A percentile compares a stretch with the other conserved stretches of the same genome.
Evolutionary conservation across 64 coral and sea anemone genomes (phyloP).

Genomic region (Pocillopora verrucosa): DNA sequence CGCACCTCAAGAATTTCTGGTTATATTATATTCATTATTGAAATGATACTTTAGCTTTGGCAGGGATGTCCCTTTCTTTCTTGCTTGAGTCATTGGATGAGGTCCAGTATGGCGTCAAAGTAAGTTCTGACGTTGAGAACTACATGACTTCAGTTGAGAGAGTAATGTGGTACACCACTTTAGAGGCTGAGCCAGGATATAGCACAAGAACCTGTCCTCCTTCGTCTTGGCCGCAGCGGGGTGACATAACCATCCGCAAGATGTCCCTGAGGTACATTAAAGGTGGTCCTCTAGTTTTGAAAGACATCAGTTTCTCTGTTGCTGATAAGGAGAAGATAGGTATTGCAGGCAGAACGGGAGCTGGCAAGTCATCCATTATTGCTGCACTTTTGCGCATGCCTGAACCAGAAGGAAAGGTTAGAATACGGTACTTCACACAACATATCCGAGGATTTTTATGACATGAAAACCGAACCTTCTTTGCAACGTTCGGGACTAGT

Average conservation of each 20-base stretch:
- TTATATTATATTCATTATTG: no score
- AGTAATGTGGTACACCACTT: constrained; percentile 21
- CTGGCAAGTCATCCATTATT: constrained; percentile 55
- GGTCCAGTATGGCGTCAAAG: neutral
- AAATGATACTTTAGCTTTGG: neutral
- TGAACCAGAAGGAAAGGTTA: constrained; percentile 34
- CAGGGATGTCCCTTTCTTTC: neutral
- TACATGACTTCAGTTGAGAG: constrained; percentile 58
- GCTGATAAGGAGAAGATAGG: constrained; percentile 40
- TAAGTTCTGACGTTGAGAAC: neutral
- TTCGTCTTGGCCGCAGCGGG: constrained; percentile 19
- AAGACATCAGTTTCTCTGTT: constrained; percentile 11
- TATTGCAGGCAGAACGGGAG: constrained; percentile 57
- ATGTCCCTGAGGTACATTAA: constrained; percentile 43
- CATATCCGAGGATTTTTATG: neutral
- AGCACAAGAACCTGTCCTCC: neutral
- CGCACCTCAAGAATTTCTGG: no score
- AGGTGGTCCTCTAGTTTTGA: constrained; percentile 38
- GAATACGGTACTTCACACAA: neutral
- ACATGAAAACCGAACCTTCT: neutral
- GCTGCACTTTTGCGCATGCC: constrained; percentile 60
- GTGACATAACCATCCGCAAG: constrained; percentile 4
- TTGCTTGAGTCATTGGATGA: neutral
- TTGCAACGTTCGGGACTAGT: neutral
- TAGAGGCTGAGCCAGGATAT: constrained; percentile 45